These are phyloP conservation scores for Bambusicola thoracicus DNA, from an alignment of 2,113 vertebrate genomes.

Conservation along the genomic window DNA sequence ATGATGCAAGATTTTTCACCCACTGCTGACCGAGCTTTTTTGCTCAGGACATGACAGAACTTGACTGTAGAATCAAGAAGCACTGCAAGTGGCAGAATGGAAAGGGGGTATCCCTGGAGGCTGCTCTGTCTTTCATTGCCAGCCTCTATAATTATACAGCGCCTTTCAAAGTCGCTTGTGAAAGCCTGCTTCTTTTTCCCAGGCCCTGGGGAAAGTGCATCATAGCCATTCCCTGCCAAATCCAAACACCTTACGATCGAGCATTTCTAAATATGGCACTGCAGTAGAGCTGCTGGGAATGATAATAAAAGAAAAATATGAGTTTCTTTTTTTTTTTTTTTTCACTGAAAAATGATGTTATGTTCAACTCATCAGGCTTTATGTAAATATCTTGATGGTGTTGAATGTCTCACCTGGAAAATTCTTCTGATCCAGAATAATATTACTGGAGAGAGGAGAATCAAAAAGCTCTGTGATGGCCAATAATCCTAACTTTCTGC, in stretches of 20 bases:
- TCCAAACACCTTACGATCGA: slow-evolving; percentile 50
- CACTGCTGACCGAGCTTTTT: slow-evolving; percentile 42
- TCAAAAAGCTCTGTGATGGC: neutral
- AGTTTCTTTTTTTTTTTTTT: neutral
- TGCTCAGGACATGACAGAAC: neutral
- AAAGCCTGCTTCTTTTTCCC: slow-evolving; percentile 63
- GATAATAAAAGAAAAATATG: neutral
- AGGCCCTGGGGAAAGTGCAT: slow-evolving; percentile 52
- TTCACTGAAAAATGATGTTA: neutral
- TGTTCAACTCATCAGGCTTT: neutral
- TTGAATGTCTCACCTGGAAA: neutral
- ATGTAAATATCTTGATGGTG: neutral
- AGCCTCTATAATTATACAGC: slow-evolving; percentile 48
- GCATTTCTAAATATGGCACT: slow-evolving; percentile 65
- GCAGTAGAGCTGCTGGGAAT: neutral
- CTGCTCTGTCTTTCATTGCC: slow-evolving; percentile 46
- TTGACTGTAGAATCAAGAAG: slow-evolving; percentile 47
- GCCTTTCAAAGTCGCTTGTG: slow-evolving; percentile 50
- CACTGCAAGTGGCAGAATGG: slow-evolving; percentile 16
- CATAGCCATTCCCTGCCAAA: slow-evolving; percentile 55
- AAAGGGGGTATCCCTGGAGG: slow-evolving; percentile 55
- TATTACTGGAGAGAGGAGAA: neutral
- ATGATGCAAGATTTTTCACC: slow-evolving; percentile 49
- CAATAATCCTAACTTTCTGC: rapidly evolving
- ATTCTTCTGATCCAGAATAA: neutral